Base-by-base conservation (phyloP, 2,888 invertebrate genomes). In the Blomia tropicalis region DNA sequence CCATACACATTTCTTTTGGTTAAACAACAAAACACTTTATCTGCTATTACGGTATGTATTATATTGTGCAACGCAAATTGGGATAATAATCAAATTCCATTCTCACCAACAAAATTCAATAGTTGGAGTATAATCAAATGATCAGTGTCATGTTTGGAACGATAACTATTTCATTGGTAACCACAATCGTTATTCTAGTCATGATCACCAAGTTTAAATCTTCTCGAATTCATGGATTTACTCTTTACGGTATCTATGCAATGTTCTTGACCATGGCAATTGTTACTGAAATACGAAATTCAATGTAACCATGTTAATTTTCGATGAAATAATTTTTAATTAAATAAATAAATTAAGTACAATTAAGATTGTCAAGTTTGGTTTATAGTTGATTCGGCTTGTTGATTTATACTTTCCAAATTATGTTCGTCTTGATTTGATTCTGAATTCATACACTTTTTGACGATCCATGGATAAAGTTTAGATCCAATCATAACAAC, bases 191-290 rank as follows among this genome's bases (percentile, higher is more conserved):
- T 4, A 36, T 56, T 31, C 29, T 56, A 36, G 25, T 56, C 29
- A 4, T 27, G 11, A n/a, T 29, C 19, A 66, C 70, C 17, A 68
- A 69, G 64, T 75, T 75, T 68, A 64, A 68, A 14, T 71, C 73
- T 68, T 68, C 71, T 22, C 67, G 72, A 17, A 65, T 65, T 4
- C 74, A 72, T 65, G 74, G 73, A 1, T 68, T 72, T 11, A 68
- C 67, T 51, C 70, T 76, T 22, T 66, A 72, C n/a, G 64, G 69
- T 22, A 66, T 74, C 4, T 76, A 76, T 60, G 66, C 71, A 0
- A 62, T 70, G 14, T 75, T 75, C 65, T 68, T 75, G 0, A 65
- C 71, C 1, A 64, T 71, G 3, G 74, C 74, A 2, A 66, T 75
- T 17, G 68, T 75, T 4, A 70, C 72, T 11, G 75, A 75, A 65